A percentile compares a stretch with the other conserved stretches of the same genome.
phyloP scores from a whole-genome alignment of 2,888 invertebrate species.

The Heliconius aoede region DNA sequence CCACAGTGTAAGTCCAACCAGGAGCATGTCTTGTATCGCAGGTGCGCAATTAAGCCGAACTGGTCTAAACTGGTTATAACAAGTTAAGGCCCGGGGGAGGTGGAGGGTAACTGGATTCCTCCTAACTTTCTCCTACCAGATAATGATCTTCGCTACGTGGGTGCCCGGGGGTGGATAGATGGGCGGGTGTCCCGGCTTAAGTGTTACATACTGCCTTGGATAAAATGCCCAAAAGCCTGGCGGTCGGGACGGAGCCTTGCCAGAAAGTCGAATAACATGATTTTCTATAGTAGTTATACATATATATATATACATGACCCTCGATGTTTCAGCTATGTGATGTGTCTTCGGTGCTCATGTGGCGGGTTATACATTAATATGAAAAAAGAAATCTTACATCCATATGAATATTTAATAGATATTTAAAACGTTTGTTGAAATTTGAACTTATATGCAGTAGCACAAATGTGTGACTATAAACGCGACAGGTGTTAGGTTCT shows the following conservation, averaged over 20 bases:
- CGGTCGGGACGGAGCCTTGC: conserved; percentile 2
- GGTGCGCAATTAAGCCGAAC: conserved; percentile 76
- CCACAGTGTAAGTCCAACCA: conserved; percentile 60
- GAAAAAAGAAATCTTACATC: too few relatives aligned
- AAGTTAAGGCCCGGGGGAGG: conserved; percentile 69
- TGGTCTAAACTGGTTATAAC: conserved; percentile 81
- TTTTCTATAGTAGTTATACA: neutral
- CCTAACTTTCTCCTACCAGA: conserved; percentile 79
- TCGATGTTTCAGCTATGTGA: neutral
- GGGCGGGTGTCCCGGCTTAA: conserved; percentile 55
- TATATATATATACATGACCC: neutral
- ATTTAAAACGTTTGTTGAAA: too few relatives aligned
- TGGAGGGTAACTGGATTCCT: conserved; percentile 77
- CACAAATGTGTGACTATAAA: too few relatives aligned
- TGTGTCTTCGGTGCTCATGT: too few relatives aligned
- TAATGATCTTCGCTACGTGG: conserved; percentile 82
- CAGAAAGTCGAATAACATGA: conserved; percentile 6
- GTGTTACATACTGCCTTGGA: conserved; percentile 49
- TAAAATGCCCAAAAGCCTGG: conserved; percentile 10
- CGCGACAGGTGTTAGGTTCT: too few relatives aligned
- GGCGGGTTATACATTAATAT: too few relatives aligned
- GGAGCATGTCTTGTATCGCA: conserved; percentile 75
- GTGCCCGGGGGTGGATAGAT: conserved; percentile 57
- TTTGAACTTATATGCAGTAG: too few relatives aligned
- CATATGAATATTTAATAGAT: too few relatives aligned